Percentiles rank a stretch among this genome's conserved stretches.
Conservation (phyloP, 2,888 invertebrate genomes). For the Caenorhabditis sp. region DNA sequence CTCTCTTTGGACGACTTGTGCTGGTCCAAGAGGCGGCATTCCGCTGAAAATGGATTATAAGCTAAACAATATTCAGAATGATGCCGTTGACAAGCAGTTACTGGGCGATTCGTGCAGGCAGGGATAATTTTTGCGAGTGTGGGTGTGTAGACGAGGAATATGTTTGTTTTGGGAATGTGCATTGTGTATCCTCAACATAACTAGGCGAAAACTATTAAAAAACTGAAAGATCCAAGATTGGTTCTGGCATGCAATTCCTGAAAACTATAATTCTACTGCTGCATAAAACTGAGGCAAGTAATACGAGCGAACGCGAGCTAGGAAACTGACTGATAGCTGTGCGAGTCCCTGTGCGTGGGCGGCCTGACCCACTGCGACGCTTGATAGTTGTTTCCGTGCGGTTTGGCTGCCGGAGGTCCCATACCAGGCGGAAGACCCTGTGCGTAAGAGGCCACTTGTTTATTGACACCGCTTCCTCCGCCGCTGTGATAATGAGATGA, state of each 20-base stretch:
- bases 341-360: slow-evolving; percentile 63
- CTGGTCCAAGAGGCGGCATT: slow-evolving; percentile 59
- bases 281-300: neutral
- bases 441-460: slow-evolving; percentile 63
- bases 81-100: neutral
- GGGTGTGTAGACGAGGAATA: neutral
- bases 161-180: neutral
- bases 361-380: slow-evolving; percentile 64
- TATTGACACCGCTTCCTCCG: slow-evolving; percentile 19
- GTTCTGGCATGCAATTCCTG: slow-evolving; percentile 10
- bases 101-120: neutral
- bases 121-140: slow-evolving; percentile 17
- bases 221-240: neutral
- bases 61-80: no score
- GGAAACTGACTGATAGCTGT: slow-evolving; percentile 61
- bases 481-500: slow-evolving; percentile 49
- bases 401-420: slow-evolving; percentile 55
- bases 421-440: slow-evolving; percentile 67
- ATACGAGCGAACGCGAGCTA: slow-evolving; percentile 51
- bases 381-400: slow-evolving; percentile 51
- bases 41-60: slow-evolving; percentile 37
- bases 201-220: neutral
- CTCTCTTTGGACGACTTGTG: slow-evolving; percentile 50
- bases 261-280: neutral
- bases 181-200: neutral